Base-by-base conservation (phyloP, 2,797 vertebrate genomes). In the Epinephelus coioides region DNA sequence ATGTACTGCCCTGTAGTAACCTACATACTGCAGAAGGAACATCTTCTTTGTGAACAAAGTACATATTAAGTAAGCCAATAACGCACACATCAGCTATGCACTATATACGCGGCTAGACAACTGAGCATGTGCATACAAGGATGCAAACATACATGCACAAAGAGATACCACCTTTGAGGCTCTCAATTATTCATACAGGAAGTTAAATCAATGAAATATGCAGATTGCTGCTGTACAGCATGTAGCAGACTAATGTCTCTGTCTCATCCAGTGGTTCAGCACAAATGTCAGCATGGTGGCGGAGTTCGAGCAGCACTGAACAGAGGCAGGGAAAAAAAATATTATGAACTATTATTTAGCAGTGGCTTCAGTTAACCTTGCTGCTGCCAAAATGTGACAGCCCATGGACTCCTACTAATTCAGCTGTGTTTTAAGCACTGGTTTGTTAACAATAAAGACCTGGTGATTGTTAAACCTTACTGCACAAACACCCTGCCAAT, bases 131-230 rank as follows among this genome's bases (percentile, higher is more conserved):
- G 69, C 69, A 70, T 70, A 69, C 83, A 78, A 81, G 77, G 60
- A 73, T 73, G 71, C 64, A 78, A 73, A 88, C 49, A 88, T 76
- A 74, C 59, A 78, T 69, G 79, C 49, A 64, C 69, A 76, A 12
- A 23, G 59, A 84, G 46, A 73, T 34, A 43, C 63, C 78, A 55
- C 70, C 63, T 86, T 60, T 46, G 18, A 67, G 79, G 56, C 40
- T 84, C 71, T 94, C 89, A 91, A 93, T 95, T 93, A 94, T 95
- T 95, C 84, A 95, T 91, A 85, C 81, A 85, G 85, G 84, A 80
- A 88, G 83, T 84, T 66, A 89, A 90, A 87, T 89, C 91, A 91
- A 95, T 95, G 76, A 91, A 93, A 95, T 91, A 93, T 93, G 91
- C 88, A 91, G 84, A 90, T 85, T 81, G 80, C 79, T 81, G 66